Evolutionary conservation across 1,140 invertebrate genomes (phyloP), one percentile per base, ranked within the genome.

Genomic region (Dinoponera quadriceps): DNA sequence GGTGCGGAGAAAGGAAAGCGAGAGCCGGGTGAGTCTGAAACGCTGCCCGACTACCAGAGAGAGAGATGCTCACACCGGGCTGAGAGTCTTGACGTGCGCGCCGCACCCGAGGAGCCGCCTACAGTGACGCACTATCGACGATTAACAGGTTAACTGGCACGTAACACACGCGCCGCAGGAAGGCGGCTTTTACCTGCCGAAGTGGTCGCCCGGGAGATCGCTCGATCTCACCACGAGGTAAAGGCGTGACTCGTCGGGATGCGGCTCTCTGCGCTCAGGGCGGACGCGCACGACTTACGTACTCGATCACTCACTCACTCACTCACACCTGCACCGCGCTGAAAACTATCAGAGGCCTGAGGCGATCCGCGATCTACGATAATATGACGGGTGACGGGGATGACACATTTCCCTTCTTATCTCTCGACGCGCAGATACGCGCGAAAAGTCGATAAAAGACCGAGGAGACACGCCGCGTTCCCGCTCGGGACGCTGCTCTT

Each of bases 351-450:
- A 18, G 7, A 22, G 33, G 1, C 13, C 33, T 20, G 27, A 54
- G 29, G 3, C 74, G 25, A 7, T 66, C 44, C 25, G n/a, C 20
- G 62, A 22, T 18, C 22, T n/a, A 7, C 65, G 75, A 80, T 80
- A 80, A 71, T 54, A 1, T n/a, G n/a, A n/a, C n/a, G 22, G 5
- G 25, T 9, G 9, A n/a, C 22, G 25, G 22, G 51, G 63, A 9
- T 80, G 75, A 80, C 38, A 84, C 72, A 72, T 81, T 65, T 59
- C 20, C 22, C 48, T 48, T n/a, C n/a, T 84, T 69, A 83, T 85
- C 69, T 73, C 27, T 9, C 11, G 0, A 9, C 38, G 13, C 29
- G 25, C 22, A 65, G 72, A 82, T 77, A 82, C 5, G 54, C 38
- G 33, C n/a, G 29, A 9, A 2, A 44, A 62, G 48, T 75, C 59